Evolutionary conservation across 2,888 invertebrate species (phyloP).

Genomic region (Dichetophora obliterata): DNA sequence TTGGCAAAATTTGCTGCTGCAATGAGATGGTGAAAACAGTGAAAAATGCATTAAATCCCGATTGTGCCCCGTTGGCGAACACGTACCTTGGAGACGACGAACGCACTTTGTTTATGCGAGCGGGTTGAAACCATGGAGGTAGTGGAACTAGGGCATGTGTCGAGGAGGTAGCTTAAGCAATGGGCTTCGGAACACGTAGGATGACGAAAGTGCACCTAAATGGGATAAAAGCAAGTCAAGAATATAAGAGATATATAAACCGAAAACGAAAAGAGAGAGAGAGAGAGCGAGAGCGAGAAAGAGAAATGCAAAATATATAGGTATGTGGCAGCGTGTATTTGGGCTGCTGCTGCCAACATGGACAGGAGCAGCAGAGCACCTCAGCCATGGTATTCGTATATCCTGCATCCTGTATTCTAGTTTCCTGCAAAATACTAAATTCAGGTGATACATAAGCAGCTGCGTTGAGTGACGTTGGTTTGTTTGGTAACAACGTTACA

Average conservation of each 20-base stretch:
- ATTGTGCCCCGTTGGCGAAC: slow-evolving; percentile 37
- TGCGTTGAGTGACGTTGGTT: not conserved
- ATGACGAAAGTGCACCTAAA: slow-evolving; percentile 25
- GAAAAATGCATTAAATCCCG: slow-evolving; percentile 40
- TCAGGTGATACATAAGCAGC: slow-evolving; percentile 8
- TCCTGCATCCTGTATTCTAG: slow-evolving; percentile 31
- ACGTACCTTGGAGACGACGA: not conserved
- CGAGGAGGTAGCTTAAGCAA: not conserved
- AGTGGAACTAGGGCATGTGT: not conserved
- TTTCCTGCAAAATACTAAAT: not conserved
- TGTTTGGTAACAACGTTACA: no score
- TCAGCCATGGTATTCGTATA: slow-evolving; percentile 27
- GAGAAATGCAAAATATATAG: not conserved
- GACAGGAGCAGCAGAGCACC: not conserved
- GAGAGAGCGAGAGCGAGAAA: slow-evolving; percentile 18
- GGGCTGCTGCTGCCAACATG: not conserved
- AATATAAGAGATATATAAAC: not conserved
- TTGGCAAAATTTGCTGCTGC: not conserved
- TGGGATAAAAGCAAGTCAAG: not conserved
- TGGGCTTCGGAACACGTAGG: not conserved
- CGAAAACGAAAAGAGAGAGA: slow-evolving; percentile 9
- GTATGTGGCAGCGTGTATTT: slow-evolving; percentile 6
- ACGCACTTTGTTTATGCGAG: not conserved
- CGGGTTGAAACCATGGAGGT: not conserved
- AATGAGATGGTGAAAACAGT: not conserved